Conservation (phyloP, 2,888 invertebrate species). For the Melitaea athalia region DNA sequence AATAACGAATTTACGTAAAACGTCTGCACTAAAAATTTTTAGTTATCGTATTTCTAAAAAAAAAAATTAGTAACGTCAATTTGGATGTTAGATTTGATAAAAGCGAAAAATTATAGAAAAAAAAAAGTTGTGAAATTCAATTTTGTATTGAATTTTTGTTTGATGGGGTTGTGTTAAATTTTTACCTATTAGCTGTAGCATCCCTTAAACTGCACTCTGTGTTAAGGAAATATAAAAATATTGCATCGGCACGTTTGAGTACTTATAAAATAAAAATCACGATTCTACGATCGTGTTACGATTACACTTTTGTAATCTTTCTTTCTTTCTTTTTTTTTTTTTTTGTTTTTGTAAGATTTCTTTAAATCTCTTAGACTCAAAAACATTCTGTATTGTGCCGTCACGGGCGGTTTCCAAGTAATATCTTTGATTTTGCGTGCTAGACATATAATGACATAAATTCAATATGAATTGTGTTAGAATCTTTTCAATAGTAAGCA, state of each 20-base stretch:
- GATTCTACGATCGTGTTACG: background rate
- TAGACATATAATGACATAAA: too few species aligned
- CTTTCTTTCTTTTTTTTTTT: too few species aligned
- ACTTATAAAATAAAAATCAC: background rate
- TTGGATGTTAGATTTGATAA: slow-evolving; percentile 18
- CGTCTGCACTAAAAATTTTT: background rate
- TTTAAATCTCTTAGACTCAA: too few species aligned
- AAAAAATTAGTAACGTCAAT: slow-evolving; percentile 2
- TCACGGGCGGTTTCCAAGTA: too few species aligned
- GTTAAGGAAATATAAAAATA: background rate
- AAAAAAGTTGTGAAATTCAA: background rate
- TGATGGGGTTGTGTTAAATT: slow-evolving; percentile 16
- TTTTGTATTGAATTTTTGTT: slow-evolving; percentile 1
- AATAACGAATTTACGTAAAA: slow-evolving; percentile 11
- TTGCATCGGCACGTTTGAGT: background rate
- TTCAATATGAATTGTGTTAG: too few species aligned
- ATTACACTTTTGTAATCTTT: too few species aligned
- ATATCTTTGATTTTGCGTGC: too few species aligned
- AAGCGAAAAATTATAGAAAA: background rate
- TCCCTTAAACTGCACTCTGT: background rate
- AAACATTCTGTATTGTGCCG: too few species aligned
- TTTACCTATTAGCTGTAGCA: slow-evolving; percentile 1
- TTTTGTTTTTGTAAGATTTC: too few species aligned
- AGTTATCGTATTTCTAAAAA: background rate
- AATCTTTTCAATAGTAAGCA: too few species aligned